phyloP scores from a whole-genome alignment of 2,888 invertebrate genomes.

The Acanthopleura granulata region DNA sequence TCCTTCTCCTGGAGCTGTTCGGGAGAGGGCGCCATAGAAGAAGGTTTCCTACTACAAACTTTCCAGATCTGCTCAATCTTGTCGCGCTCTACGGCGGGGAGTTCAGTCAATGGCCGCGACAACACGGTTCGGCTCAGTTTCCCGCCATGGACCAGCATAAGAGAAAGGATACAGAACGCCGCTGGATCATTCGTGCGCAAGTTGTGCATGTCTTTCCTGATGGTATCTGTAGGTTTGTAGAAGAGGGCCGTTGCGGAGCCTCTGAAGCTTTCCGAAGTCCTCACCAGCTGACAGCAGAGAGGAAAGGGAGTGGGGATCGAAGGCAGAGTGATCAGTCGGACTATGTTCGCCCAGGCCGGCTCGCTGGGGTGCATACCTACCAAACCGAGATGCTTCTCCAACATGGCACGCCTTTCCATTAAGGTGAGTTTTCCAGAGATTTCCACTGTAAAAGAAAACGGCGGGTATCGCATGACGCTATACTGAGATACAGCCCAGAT shows the following conservation, averaged over 20 bases:
- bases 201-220: neutral
- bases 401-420: neutral
- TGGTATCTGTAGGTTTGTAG: neutral
- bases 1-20: neutral
- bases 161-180: neutral
- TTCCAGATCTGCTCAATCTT: neutral
- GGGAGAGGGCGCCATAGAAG: neutral
- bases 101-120: neutral
- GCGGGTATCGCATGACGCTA: constrained; percentile 4
- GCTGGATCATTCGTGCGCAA: neutral
- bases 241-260: neutral
- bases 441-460: neutral
- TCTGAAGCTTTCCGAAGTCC: neutral
- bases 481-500: neutral
- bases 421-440: neutral
- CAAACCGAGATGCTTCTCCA: neutral
- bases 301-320: neutral
- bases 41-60: neutral
- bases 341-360: neutral
- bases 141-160: neutral
- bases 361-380: neutral
- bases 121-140: neutral
- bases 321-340: neutral
- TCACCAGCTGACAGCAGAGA: constrained; percentile 5
- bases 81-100: neutral